phyloP scores from a whole-genome alignment of 2,113 vertebrate species.

The Tautogolabrus adspersus region DNA sequence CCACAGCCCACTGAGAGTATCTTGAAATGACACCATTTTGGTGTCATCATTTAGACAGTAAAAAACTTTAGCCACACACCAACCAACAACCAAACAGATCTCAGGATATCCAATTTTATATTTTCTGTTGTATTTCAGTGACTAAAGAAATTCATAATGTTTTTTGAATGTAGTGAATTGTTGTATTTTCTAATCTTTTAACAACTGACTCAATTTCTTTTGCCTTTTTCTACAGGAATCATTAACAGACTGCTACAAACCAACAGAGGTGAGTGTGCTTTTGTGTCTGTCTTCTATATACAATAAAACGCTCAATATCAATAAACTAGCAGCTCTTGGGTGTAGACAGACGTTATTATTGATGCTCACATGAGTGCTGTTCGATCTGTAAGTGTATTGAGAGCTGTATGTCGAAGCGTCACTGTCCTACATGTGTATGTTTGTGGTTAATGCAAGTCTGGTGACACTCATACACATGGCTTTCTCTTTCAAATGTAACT shows the following conservation, averaged over 20 bases:
- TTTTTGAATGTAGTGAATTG: too few relatives aligned
- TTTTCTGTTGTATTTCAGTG: too few relatives aligned
- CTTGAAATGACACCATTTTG: too few relatives aligned
- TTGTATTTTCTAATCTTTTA: too few relatives aligned
- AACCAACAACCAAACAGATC: too few relatives aligned
- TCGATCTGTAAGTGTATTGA: conserved; percentile 9
- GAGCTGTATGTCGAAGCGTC: conserved; percentile 1
- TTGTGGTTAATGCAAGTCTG: conserved; percentile 12
- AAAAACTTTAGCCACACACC: too few relatives aligned
- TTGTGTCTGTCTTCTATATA: not conserved
- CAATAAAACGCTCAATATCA: conserved; percentile 14
- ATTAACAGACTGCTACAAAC: conserved; percentile 96
- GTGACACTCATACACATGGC: conserved; percentile 18
- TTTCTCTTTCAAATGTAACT: conserved; percentile 5
- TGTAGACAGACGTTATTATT: conserved; percentile 42
- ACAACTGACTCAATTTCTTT: not conserved
- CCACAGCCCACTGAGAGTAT: too few relatives aligned
- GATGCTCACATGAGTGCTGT: not conserved
- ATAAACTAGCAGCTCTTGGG: not conserved
- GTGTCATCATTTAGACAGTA: too few relatives aligned
- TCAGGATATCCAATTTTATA: too few relatives aligned
- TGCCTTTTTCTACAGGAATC: conserved; percentile 85
- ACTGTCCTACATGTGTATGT: conserved; percentile 19
- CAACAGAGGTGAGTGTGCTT: conserved; percentile 90
- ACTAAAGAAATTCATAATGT: too few relatives aligned